phyloP scores from a whole-genome alignment of 2,888 invertebrate genomes.

The Temnothorax ravouxi region DNA sequence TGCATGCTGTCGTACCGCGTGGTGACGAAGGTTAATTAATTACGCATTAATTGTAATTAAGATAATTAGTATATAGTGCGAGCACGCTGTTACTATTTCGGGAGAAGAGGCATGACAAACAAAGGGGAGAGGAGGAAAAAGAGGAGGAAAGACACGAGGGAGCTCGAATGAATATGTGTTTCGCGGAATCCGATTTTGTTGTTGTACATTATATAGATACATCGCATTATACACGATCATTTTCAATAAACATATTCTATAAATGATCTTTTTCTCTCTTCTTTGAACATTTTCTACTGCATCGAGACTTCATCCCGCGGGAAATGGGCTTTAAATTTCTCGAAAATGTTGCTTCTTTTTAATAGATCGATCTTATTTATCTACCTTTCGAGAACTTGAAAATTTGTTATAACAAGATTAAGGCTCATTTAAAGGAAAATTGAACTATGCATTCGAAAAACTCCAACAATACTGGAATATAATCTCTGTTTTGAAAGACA shows the following conservation, averaged over 20 bases:
- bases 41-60: conserved; percentile 45
- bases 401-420: neutral
- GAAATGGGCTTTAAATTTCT: neutral
- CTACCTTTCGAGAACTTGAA: neutral
- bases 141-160: conserved; percentile 9
- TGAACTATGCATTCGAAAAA: neutral
- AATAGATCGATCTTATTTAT: neutral
- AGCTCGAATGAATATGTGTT: conserved; percentile 72
- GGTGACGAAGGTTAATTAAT: conserved; percentile 45
- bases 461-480: neutral
- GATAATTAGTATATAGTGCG: conserved; percentile 46
- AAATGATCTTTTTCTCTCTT: conserved; percentile 42
- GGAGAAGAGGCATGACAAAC: neutral
- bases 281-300: neutral
- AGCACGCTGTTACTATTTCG: conserved; percentile 31
- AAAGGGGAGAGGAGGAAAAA: neutral
- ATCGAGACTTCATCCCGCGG: neutral
- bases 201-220: conserved; percentile 74
- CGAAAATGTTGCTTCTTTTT: neutral
- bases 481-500: neutral
- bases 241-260: conserved; percentile 75
- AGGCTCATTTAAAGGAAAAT: neutral
- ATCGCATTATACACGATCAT: conserved; percentile 75
- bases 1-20: conserved; percentile 52
- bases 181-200: conserved; percentile 70